Percentiles rank a stretch among this genome's conserved stretches.
Evolutionary conservation across 2,888 invertebrate genomes (phyloP).

Genomic region (Protodeltote pygarga): DNA sequence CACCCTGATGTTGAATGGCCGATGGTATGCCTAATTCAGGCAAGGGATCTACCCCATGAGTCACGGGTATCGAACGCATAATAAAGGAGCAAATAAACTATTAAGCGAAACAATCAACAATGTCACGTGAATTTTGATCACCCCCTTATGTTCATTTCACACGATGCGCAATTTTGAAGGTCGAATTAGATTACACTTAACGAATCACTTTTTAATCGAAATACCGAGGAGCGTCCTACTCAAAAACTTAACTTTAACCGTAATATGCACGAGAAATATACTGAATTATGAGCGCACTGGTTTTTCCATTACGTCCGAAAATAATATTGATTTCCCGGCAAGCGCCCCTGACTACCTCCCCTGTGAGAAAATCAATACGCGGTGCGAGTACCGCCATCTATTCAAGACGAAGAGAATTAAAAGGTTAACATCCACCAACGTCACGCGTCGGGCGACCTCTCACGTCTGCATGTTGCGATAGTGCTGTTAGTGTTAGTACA

Average conservation of each 20-base stretch:
- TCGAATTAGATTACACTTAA: conserved; percentile 35
- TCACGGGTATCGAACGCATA: conserved; percentile 82
- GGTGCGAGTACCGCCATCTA: conserved; percentile 71
- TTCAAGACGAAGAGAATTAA: conserved; percentile 23
- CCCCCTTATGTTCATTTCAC: conserved; percentile 68
- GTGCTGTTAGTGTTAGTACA: neutral
- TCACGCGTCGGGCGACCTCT: neutral
- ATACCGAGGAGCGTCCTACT: conserved; percentile 24
- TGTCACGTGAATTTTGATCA: conserved; percentile 73
- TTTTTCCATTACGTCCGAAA: conserved; percentile 67
- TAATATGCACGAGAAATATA: conserved; percentile 44
- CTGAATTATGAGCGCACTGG: conserved; percentile 61
- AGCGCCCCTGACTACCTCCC: conserved; percentile 44
- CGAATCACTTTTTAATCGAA: conserved; percentile 22
- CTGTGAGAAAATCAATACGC: conserved; percentile 77
- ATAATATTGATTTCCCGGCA: conserved; percentile 78
- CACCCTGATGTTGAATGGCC: conserved; percentile 66
- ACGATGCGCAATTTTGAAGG: conserved; percentile 51
- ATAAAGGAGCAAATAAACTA: conserved; percentile 82
- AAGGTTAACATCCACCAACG: neutral
- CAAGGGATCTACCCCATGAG: conserved; percentile 81
- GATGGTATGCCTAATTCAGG: conserved; percentile 76
- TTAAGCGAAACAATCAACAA: conserved; percentile 78
- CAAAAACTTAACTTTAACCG: conserved; percentile 3
- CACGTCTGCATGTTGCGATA: no score